phyloP scores from a whole-genome alignment of 2,113 vertebrate genomes.

The Hassar affinis region DNA sequence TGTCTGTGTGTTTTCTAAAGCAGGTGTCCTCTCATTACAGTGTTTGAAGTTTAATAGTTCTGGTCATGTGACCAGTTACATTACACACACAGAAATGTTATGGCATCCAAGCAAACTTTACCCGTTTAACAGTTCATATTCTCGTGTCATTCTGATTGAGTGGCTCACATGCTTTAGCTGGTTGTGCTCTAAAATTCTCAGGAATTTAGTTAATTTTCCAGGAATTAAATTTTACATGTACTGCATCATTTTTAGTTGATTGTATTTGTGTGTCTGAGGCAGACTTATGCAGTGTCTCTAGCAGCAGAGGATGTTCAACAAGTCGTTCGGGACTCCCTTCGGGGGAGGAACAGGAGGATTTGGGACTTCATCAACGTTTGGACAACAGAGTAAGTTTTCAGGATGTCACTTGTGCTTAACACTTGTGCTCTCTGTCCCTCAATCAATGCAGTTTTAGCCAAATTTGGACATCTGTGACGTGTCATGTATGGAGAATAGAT shows the following conservation, averaged over 20 bases:
- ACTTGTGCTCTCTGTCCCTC: too few species aligned
- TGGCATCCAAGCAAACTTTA: too few species aligned
- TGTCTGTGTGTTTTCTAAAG: neutral
- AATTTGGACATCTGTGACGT: neutral
- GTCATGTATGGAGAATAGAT: neutral
- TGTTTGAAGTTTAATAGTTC: neutral
- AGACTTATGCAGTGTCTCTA: slow-evolving; percentile 70
- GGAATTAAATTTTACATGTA: neutral
- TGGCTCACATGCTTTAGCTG: neutral
- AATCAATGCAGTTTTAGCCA: fast-evolving
- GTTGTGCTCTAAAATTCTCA: neutral
- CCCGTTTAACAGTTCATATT: neutral
- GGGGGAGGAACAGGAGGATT: slow-evolving; percentile 87
- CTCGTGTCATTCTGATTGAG: neutral
- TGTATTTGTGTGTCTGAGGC: slow-evolving; percentile 13
- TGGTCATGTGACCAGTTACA: neutral
- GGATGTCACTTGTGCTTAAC: neutral
- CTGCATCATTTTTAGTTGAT: neutral
- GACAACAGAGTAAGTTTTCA: slow-evolving; percentile 87
- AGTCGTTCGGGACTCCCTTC: slow-evolving; percentile 91
- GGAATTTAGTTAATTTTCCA: neutral
- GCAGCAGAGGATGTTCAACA: slow-evolving; percentile 89
- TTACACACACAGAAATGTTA: neutral
- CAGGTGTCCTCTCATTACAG: neutral
- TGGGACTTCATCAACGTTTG: slow-evolving; percentile 89